These are phyloP conservation scores for Alosa alosa DNA, from an alignment of 2,113 vertebrate genomes.

Conservation along the genomic window DNA sequence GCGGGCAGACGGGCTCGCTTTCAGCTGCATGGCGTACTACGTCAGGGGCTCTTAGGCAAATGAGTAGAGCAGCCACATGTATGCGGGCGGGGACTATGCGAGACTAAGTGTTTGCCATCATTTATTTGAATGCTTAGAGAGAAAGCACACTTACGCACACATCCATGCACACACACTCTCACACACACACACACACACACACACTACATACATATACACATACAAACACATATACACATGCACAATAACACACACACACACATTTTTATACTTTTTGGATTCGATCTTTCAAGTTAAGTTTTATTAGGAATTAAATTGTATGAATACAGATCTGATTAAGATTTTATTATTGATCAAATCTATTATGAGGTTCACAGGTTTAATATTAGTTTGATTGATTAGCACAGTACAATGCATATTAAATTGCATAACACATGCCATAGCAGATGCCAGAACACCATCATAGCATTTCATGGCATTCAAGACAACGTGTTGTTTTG, in stretches of 20 bases:
- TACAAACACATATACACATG: not conserved
- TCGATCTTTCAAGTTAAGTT: too few species aligned
- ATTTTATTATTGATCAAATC: too few species aligned
- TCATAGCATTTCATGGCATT: not conserved
- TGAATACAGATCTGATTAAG: too few species aligned
- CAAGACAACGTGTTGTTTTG: too few species aligned
- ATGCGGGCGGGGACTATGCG: not conserved
- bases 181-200: not conserved
- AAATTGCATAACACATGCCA: not conserved
- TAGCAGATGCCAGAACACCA: not conserved
- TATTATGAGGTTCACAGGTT: too few species aligned
- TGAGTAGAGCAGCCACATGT: not conserved
- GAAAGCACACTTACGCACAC: constrained; percentile 3
- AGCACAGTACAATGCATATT: too few species aligned
- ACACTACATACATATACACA: not conserved
- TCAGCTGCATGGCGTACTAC: not conserved
- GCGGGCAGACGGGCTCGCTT: not conserved
- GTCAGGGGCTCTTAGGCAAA: not conserved
- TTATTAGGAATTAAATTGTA: too few species aligned
- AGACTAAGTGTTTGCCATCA: not conserved
- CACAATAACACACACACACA: not conserved
- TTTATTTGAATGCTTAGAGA: not conserved
- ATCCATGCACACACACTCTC: not conserved
- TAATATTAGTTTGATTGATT: too few species aligned
- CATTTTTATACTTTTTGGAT: too few species aligned